These are phyloP conservation scores for Anseranas semipalmata DNA, from an alignment of 2,113 vertebrate species.

Conservation along the genomic window DNA sequence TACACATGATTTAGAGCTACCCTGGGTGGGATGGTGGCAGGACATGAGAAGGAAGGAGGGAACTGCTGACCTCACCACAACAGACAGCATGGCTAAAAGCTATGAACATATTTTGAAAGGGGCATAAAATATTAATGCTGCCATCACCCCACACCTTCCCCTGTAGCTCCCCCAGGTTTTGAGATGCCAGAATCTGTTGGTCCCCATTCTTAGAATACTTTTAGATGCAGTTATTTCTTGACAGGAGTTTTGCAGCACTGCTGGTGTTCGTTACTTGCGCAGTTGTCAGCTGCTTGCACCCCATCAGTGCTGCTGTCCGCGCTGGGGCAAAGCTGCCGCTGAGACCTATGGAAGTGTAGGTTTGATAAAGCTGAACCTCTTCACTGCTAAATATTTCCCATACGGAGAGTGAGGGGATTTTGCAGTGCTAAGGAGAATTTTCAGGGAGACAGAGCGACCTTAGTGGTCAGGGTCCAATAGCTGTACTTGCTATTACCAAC, in stretches of 20 bases:
- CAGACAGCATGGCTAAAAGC: neutral
- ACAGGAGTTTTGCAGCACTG: neutral
- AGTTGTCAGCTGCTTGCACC: accelerated
- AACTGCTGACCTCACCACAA: neutral
- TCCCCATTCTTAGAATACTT: neutral
- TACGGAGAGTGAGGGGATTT: neutral
- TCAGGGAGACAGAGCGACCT: neutral
- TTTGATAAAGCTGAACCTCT: neutral
- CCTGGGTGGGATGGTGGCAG: neutral
- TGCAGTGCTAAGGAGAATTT: neutral
- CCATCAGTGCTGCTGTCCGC: neutral
- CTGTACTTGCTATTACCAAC: neutral
- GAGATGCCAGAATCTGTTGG: neutral
- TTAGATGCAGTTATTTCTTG: neutral
- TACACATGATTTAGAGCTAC: neutral
- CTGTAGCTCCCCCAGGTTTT: neutral
- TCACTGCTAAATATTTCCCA: neutral
- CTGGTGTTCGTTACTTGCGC: accelerated
- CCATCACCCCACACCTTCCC: accelerated
- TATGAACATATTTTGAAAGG: neutral
- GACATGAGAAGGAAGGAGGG: neutral
- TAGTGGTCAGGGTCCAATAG: neutral
- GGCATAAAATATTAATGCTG: neutral
- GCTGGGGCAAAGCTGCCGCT: neutral
- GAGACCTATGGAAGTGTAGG: neutral